A percentile compares a stretch with the other conserved stretches of the same genome.
Conservation (phyloP, 2,113 vertebrate species). For the Abramis brama region DNA sequence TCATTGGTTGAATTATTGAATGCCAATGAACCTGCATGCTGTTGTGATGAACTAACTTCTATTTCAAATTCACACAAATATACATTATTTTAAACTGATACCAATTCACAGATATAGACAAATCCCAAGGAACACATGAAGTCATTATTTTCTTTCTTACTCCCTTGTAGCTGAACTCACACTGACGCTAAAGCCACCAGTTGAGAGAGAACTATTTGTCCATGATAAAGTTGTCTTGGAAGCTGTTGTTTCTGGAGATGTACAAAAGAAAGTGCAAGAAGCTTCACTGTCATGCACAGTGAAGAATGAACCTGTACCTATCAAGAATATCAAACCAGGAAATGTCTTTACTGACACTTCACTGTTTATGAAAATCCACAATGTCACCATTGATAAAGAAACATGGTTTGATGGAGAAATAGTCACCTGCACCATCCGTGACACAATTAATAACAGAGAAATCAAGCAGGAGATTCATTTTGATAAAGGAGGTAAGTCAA, state of each 20-base stretch:
- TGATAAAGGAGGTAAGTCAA: constrained; percentile 16
- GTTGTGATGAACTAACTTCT: no score
- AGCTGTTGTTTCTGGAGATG: constrained; percentile 31
- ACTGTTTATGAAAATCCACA: no score
- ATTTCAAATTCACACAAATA: no score
- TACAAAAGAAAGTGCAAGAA: background rate
- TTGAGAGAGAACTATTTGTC: background rate
- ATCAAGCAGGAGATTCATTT: background rate
- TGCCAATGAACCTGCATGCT: no score
- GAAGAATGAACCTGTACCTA: no score
- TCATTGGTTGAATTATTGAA: no score
- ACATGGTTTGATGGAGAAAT: background rate
- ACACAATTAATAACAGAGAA: background rate
- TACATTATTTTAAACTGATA: no score
- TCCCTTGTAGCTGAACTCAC: background rate
- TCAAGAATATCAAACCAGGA: background rate
- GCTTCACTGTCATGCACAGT: background rate
- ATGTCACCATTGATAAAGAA: background rate
- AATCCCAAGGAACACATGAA: no score
- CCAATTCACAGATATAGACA: background rate
- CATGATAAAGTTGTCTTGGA: background rate
- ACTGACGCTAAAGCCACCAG: constrained; percentile 32
- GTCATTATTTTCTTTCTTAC: background rate
- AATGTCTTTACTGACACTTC: background rate
- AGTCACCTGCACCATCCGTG: background rate